Conservation (phyloP, 2,888 invertebrate species). For the Myathropa florea region DNA sequence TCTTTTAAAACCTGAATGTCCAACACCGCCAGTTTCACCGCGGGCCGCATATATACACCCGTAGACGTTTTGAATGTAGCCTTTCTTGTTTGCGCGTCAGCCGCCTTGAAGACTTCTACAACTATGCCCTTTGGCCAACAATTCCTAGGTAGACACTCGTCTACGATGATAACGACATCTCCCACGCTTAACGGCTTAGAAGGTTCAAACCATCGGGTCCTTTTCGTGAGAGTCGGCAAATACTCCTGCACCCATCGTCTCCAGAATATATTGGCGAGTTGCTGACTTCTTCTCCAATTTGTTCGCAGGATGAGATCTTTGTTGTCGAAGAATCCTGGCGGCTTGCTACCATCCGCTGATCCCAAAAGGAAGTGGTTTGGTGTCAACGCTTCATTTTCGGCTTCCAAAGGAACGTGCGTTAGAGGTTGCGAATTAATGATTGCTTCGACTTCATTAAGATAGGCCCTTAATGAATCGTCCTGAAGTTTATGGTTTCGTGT, state of each 20-base stretch:
- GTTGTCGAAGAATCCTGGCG: conserved; percentile 32
- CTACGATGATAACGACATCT: background rate
- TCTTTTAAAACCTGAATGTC: background rate
- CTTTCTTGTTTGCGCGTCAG: background rate
- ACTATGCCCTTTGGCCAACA: background rate
- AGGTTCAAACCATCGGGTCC: conserved; percentile 59
- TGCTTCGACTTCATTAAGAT: conserved; percentile 54
- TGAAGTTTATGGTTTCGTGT: conserved; percentile 47
- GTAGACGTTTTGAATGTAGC: background rate
- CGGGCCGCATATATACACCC: conserved; percentile 12
- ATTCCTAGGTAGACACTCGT: background rate
- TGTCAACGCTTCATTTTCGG: conserved; percentile 5
- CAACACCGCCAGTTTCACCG: conserved; percentile 37
- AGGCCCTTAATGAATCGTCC: conserved; percentile 62
- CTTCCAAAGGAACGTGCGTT: background rate
- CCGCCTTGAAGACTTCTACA: background rate
- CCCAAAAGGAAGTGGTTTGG: conserved; percentile 73
- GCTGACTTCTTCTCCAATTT: conserved; percentile 50
- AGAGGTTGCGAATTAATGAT: conserved; percentile 71
- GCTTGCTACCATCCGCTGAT: conserved; percentile 61
- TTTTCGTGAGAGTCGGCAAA: conserved; percentile 63
- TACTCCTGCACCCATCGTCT: conserved; percentile 65
- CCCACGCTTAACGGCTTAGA: conserved; percentile 40
- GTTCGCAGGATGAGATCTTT: conserved; percentile 33
- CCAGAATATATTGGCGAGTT: conserved; percentile 61